phyloP scores from a whole-genome alignment of 1,140 invertebrate species.

The Zaprionus kolodkinae region DNA sequence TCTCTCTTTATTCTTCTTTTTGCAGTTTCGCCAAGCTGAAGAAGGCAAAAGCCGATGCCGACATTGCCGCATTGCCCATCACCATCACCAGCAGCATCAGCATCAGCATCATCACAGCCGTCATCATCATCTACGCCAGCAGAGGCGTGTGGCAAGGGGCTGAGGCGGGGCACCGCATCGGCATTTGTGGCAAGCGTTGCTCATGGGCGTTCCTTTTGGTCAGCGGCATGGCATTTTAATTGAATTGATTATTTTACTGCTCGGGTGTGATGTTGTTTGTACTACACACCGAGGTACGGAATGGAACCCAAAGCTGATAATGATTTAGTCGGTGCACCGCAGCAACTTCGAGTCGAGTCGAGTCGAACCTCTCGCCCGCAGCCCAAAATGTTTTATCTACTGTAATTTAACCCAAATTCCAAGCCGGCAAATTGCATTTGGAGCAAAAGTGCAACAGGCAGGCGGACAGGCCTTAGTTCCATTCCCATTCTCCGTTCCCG shows the following conservation, averaged over 20 bases:
- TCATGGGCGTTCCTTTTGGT: slow-evolving; percentile 59
- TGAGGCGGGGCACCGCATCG: not conserved
- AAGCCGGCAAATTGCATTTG: slow-evolving; percentile 75
- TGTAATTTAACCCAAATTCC: slow-evolving; percentile 83
- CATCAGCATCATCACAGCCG: not conserved
- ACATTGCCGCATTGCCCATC: slow-evolving; percentile 38
- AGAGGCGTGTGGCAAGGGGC: slow-evolving; percentile 19
- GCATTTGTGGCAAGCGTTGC: slow-evolving; percentile 37
- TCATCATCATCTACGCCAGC: slow-evolving; percentile 18
- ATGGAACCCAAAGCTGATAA: slow-evolving; percentile 52
- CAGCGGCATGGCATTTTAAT: slow-evolving; percentile 80
- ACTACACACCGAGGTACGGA: slow-evolving; percentile 7
- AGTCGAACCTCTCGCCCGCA: too few relatives aligned
- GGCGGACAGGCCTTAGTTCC: slow-evolving; percentile 35
- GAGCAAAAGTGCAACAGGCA: slow-evolving; percentile 75
- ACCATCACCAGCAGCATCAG: not conserved
- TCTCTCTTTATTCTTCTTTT: not conserved
- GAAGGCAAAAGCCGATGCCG: slow-evolving; percentile 38
- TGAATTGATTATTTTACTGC: slow-evolving; percentile 81
- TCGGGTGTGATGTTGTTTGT: slow-evolving; percentile 77
- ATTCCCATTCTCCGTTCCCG: not conserved
- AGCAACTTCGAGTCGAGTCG: slow-evolving; percentile 5
- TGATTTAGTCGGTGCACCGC: slow-evolving; percentile 56
- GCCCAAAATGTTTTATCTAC: slow-evolving; percentile 74
- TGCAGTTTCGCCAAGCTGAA: slow-evolving; percentile 1